Evolutionary conservation across 1,140 invertebrate species (phyloP), one percentile per base, ranked within the genome.

Genomic region (Halictus rubicundus): DNA sequence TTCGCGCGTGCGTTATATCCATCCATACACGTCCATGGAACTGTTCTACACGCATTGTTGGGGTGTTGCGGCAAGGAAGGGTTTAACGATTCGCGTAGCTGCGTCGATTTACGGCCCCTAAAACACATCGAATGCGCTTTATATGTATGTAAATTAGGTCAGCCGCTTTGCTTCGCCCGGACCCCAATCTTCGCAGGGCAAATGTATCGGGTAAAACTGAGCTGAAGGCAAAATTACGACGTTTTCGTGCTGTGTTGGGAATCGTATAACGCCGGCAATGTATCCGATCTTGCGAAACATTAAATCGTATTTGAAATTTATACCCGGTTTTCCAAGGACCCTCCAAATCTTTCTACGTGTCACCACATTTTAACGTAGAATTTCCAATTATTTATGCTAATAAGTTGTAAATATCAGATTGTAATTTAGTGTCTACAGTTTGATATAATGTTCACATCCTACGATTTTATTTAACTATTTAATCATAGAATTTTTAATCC

Each of bases 101-200:
- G 90, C 92, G 90, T 90, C 92, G 91, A 93, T 93, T 93, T 93
- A 93, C 91, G 92, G 89, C 90, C 92, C 91, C 91, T 93, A 93
- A 93, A 93, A 93, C 92, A 93, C 92, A 93, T 93, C 92, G 91
- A 93, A 93, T 93, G 90, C 91, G 90, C 92, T 93, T 93, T 93
- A 93, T 93, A 93, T 92, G 91, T 92, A 92, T 92, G 92, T 92
- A 92, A 92, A 93, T 93, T 93, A 93, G 92, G 92, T 93, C 92
- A 93, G 92, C 88, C 89, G 83, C 89, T 88, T 85, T 87, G 80
- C 81, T 82, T 81, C 65, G 68, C 73, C 66, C 78, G 78, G 61
- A 60, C 78, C 65, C 76, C 63, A 65, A 68, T 73, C 81, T 78
- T 76, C 60, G 66, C 65, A 25, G 63, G 32, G 46, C 80, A 63